A percentile compares a stretch with the other conserved stretches of the same genome.
These are phyloP conservation scores for Macrosoma leucophasiata DNA, from an alignment of 2,888 invertebrate species.

Conservation along the genomic window DNA sequence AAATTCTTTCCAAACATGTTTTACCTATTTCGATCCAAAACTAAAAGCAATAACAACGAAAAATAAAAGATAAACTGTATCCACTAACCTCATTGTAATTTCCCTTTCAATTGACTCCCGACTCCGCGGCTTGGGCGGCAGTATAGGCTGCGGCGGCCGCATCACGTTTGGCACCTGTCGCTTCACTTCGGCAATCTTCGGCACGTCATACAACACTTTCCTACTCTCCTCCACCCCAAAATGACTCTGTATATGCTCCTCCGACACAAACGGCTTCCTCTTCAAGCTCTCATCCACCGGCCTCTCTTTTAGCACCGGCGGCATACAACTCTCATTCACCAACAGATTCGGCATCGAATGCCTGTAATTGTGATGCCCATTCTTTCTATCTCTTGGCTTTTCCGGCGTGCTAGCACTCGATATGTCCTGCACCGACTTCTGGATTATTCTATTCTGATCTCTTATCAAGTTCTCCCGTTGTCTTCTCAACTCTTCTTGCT, in stretches of 20 bases:
- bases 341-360: slow-evolving; percentile 71
- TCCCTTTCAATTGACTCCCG: slow-evolving; percentile 65
- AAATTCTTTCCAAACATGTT: too few species aligned
- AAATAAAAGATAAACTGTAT: too few species aligned
- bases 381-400: slow-evolving; percentile 44
- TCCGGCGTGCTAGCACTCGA: slow-evolving; percentile 51
- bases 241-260: slow-evolving; percentile 64
- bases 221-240: slow-evolving; percentile 66
- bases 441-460: slow-evolving; percentile 77
- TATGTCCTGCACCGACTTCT: slow-evolving; percentile 80
- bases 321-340: slow-evolving; percentile 46
- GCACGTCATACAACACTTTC: slow-evolving; percentile 48
- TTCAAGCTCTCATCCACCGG: slow-evolving; percentile 46
- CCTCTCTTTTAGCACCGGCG: slow-evolving; percentile 40
- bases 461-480: slow-evolving; percentile 83
- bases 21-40: too few species aligned
- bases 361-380: slow-evolving; percentile 45
- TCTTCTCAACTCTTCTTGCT: slow-evolving; percentile 85
- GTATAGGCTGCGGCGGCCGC: slow-evolving; percentile 41
- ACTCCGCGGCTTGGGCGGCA: slow-evolving; percentile 60
- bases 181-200: slow-evolving; percentile 34
- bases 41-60: not conserved
- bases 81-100: slow-evolving; percentile 64
- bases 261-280: slow-evolving; percentile 63
- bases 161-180: slow-evolving; percentile 31